Base-by-base conservation (phyloP, 2,113 vertebrate species). In the Ammodytes dubius region DNA sequence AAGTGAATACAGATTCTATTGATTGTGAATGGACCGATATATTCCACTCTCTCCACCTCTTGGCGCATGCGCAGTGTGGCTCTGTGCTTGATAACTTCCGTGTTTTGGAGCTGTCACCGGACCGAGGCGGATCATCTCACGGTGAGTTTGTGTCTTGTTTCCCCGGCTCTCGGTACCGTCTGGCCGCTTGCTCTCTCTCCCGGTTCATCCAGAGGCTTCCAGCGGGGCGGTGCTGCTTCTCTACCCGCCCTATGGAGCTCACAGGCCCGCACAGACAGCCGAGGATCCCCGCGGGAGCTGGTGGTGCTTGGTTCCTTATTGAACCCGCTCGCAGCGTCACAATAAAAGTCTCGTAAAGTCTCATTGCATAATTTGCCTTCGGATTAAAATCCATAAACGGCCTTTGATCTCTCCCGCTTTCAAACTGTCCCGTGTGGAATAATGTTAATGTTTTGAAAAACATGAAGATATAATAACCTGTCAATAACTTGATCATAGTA, bases 91-190 rank as follows among this genome's bases (percentile, higher is more conserved):
- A 1, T 56, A 57, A 76, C 40, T 92, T 92, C 91, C 91, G 86
- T 81, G 89, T 89, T 85, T 84, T 81, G 89, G 8, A 39, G 79
- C 58, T 82, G 77, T 80, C 81, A 73, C 69, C 71, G 46, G 80
- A 52, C 40, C 64, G 67, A 72, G 75, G 53, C 59, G 84, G 80
- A 82, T 68, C 80, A 46, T 45, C 80, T 13, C 5, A 74, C 71
- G 89, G 91, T 92, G 86, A 84, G 91, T 84, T 5, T 92, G 86
- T 82, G 91, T 84, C 5, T 8, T 3, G 17, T 57, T 6, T 15
- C 7, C 27, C 14, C 9, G 43, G 27, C 27, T 27, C 7, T 52
- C 27, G 35, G 37, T 59, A 19, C 47, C 46, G 82, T n/a, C 2
- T 27, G 27, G 27, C 66, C 71, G 11, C 27, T 27, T 27, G 60